These are phyloP conservation scores for Dascyllus trimaculatus DNA, from an alignment of 2,113 vertebrate genomes.

Conservation along the genomic window DNA sequence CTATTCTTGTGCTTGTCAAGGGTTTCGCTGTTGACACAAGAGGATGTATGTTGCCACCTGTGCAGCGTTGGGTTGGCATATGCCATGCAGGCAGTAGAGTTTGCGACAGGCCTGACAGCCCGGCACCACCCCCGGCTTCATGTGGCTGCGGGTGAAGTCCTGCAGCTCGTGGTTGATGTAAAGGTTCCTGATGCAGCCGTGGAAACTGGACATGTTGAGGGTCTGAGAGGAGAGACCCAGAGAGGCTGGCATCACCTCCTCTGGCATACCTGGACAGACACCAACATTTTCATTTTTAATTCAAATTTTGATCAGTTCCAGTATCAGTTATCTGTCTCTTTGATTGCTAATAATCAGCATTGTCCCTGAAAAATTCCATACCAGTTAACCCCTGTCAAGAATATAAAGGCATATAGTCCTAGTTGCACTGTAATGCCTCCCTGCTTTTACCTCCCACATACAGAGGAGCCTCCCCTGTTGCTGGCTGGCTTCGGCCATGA, in stretches of 20 bases:
- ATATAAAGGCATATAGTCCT: background rate
- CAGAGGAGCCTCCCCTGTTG: constrained; percentile 90
- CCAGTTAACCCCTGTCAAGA: background rate
- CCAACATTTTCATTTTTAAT: background rate
- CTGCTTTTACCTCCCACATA: constrained; percentile 92
- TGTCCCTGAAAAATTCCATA: too few species aligned
- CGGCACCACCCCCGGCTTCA: constrained; percentile 94
- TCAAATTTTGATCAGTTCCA: too few species aligned
- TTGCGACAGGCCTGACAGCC: constrained; percentile 95
- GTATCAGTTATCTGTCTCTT: too few species aligned
- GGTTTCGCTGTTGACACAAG: background rate
- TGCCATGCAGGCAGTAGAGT: constrained; percentile 92
- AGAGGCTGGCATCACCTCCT: constrained; percentile 89
- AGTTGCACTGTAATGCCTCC: background rate
- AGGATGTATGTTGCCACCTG: constrained; percentile 51
- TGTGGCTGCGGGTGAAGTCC: constrained; percentile 95
- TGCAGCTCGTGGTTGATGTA: constrained; percentile 99
- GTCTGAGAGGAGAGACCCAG: constrained; percentile 89
- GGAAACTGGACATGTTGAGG: constrained; percentile 93
- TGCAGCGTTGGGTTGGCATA: constrained; percentile 89
- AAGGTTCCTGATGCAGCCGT: constrained; percentile 96
- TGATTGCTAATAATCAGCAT: too few species aligned
- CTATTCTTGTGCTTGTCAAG: background rate
- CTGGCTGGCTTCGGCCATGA: constrained; percentile 87
- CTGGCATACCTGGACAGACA: constrained; percentile 90